phyloP scores from a whole-genome alignment of 1,140 invertebrate species.

The Scaptodrosophila lebanonensis region DNA sequence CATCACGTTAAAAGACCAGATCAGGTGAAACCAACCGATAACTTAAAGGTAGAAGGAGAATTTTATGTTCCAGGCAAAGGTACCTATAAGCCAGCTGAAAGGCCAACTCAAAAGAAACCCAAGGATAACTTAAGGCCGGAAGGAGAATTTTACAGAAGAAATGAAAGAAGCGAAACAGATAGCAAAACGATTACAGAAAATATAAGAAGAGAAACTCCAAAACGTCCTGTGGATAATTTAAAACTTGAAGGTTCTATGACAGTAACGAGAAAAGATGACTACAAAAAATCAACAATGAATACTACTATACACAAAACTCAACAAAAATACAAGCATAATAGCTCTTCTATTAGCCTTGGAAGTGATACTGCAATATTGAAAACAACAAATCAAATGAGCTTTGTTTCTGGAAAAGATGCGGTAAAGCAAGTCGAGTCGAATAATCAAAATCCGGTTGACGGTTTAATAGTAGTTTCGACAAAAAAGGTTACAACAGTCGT shows the following conservation, averaged over 20 bases:
- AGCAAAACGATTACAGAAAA: conserved; percentile 42
- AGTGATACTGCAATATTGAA: conserved; percentile 79
- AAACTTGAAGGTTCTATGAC: conserved; percentile 82
- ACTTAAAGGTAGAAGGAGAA: conserved; percentile 82
- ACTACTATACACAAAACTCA: conserved; percentile 72
- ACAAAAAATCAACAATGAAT: conserved; percentile 41
- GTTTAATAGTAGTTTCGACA: conserved; percentile 78
- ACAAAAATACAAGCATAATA: conserved; percentile 80
- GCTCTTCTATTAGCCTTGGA: conserved; percentile 82
- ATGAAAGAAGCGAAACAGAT: conserved; percentile 60
- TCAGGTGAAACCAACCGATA: conserved; percentile 80
- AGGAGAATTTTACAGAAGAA: conserved; percentile 79
- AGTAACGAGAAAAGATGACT: conserved; percentile 67
- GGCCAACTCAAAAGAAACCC: conserved; percentile 78
- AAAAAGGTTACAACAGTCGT: conserved; percentile 78
- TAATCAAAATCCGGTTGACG: conserved; percentile 79
- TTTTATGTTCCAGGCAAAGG: conserved; percentile 79
- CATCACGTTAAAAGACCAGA: conserved; percentile 48
- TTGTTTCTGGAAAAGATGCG: conserved; percentile 79
- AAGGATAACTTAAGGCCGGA: conserved; percentile 84
- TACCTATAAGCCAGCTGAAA: conserved; percentile 78
- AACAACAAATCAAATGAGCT: conserved; percentile 81
- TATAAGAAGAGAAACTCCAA: conserved; percentile 80
- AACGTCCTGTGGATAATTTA: conserved; percentile 82
- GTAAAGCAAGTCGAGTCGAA: conserved; percentile 69